phyloP scores from a whole-genome alignment of 2,113 vertebrate species.

The Anguilla rostrata region DNA sequence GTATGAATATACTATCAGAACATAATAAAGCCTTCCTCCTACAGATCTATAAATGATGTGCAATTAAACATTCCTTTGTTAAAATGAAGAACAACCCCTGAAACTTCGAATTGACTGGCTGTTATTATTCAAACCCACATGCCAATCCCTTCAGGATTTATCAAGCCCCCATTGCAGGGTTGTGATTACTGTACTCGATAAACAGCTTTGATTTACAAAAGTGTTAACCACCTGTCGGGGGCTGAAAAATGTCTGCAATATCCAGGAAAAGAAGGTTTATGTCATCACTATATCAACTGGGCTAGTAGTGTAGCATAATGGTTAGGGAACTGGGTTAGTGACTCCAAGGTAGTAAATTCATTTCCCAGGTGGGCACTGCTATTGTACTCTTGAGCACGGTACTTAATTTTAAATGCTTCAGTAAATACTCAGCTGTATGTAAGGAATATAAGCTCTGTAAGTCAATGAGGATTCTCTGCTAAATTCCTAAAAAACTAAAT shows the following conservation, averaged over 20 bases:
- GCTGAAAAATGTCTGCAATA: not conserved
- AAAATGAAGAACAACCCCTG: no score
- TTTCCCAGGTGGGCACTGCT: not conserved
- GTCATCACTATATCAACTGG: not conserved
- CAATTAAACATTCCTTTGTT: no score
- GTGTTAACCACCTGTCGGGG: no score
- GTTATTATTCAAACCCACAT: not conserved
- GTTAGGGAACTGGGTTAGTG: not conserved
- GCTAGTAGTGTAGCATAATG: not conserved
- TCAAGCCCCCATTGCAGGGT: not conserved
- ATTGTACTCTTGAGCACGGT: not conserved
- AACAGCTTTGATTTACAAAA: no score
- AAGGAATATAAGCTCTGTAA: no score
- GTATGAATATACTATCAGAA: not conserved
- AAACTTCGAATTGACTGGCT: no score
- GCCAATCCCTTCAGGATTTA: not conserved
- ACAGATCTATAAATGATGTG: not conserved
- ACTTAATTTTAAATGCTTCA: not conserved
- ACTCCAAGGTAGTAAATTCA: not conserved
- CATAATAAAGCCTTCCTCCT: not conserved
- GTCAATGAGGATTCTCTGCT: no score
- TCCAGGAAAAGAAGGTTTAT: no score
- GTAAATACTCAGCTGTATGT: no score
- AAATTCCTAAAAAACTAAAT: no score
- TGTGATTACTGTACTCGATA: not conserved